Conservation (phyloP, 1,140 invertebrate genomes). For the Archegozetes longisetosus region DNA sequence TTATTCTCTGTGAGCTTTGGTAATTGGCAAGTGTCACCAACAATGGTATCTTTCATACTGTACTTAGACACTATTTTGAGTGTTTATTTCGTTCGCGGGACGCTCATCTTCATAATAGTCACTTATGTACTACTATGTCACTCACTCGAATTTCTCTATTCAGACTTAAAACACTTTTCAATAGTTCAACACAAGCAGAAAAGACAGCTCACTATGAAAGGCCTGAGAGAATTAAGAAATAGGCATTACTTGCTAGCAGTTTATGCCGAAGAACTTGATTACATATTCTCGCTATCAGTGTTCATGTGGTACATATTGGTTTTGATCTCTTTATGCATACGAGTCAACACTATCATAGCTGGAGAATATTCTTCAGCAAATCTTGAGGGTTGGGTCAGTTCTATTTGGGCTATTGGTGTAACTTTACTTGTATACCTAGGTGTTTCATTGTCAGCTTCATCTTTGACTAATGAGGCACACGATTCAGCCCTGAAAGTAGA, state of each 20-base stretch:
- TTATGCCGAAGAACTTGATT: not conserved
- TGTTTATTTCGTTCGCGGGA: not conserved
- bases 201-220: not conserved
- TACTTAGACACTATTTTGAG: not conserved
- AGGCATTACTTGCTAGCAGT: not conserved
- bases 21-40: not conserved
- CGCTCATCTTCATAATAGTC: not conserved
- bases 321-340: not conserved
- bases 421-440: not conserved
- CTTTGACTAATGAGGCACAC: not conserved
- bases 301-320: not conserved
- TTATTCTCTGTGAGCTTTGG: not conserved
- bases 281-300: not conserved
- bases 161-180: not conserved
- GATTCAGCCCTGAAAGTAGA: not conserved
- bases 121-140: not conserved
- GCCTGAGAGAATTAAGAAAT: not conserved
- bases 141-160: not conserved
- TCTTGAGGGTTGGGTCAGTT: not conserved
- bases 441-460: not conserved
- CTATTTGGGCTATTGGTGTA: not conserved
- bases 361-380: not conserved
- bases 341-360: not conserved
- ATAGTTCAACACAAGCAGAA: not conserved
- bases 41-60: not conserved